Evolutionary conservation across 2,113 vertebrate genomes (phyloP).

Genomic region (Triplophysa rosa): DNA sequence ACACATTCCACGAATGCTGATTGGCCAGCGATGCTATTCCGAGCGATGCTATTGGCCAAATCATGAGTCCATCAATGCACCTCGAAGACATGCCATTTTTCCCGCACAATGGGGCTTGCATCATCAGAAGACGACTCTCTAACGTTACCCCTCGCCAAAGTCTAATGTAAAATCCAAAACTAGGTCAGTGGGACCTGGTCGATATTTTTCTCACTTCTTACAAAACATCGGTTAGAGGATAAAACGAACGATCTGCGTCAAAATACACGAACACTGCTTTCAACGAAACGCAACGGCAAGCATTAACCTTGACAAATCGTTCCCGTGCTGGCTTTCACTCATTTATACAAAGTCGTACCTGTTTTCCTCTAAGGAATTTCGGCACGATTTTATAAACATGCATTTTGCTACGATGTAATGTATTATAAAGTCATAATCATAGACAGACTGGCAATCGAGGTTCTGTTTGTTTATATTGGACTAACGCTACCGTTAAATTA

Average conservation of each 20-base stretch:
- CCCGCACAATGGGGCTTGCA: constrained; percentile 42
- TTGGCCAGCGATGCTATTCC: background rate
- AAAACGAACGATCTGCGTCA: background rate
- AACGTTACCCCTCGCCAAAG: constrained; percentile 30
- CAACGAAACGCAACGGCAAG: background rate
- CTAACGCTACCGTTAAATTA: no score
- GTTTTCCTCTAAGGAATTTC: no score
- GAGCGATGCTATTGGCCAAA: constrained; percentile 19
- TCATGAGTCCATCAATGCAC: constrained; percentile 5
- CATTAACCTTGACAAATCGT: constrained; percentile 10
- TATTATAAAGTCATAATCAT: background rate
- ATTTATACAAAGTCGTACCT: background rate
- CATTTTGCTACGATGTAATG: background rate
- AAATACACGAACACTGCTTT: background rate
- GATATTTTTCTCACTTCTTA: background rate
- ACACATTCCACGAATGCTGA: constrained; percentile 7
- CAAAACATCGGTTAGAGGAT: background rate
- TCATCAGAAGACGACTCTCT: background rate
- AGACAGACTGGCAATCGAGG: no score
- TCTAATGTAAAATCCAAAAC: constrained; percentile 43
- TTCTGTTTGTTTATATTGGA: no score
- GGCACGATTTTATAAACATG: no score
- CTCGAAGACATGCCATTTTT: background rate
- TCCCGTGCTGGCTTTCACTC: background rate
- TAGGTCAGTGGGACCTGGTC: constrained; percentile 55